These are phyloP conservation scores for Pollenia amentaria DNA, from an alignment of 2,888 invertebrate species.

Conservation along the genomic window DNA sequence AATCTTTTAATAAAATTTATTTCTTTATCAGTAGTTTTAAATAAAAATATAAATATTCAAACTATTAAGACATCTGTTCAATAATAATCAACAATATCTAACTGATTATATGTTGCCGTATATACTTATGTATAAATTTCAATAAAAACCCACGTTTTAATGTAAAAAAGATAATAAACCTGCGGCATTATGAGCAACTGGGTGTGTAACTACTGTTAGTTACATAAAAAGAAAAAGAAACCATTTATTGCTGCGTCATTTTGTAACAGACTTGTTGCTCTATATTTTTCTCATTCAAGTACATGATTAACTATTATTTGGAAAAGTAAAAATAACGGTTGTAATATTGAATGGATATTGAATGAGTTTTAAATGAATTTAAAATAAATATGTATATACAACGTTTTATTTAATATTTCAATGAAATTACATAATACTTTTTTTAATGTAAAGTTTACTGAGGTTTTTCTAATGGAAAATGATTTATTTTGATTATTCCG, in stretches of 20 bases:
- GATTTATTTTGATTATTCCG: too few relatives aligned
- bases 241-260: neutral
- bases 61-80: too few relatives aligned
- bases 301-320: conserved; percentile 8
- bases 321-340: neutral
- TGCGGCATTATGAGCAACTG: neutral
- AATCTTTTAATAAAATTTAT: too few relatives aligned
- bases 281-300: neutral
- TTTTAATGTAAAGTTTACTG: too few relatives aligned
- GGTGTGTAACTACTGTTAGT: conserved; percentile 8
- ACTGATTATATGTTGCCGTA: neutral
- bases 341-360: neutral
- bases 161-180: conserved; percentile 13
- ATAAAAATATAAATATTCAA: too few relatives aligned
- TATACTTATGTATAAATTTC: too few relatives aligned
- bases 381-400: neutral
- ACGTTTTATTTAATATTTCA: too few relatives aligned
- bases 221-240: neutral
- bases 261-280: conserved; percentile 20
- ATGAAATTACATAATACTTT: too few relatives aligned
- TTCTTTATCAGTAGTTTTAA: too few relatives aligned
- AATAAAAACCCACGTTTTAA: neutral
- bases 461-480: too few relatives aligned
- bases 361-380: neutral
- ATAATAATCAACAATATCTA: too few relatives aligned